phyloP scores from a whole-genome alignment of 2,888 invertebrate species.

The Cataglyphis albicans region DNA sequence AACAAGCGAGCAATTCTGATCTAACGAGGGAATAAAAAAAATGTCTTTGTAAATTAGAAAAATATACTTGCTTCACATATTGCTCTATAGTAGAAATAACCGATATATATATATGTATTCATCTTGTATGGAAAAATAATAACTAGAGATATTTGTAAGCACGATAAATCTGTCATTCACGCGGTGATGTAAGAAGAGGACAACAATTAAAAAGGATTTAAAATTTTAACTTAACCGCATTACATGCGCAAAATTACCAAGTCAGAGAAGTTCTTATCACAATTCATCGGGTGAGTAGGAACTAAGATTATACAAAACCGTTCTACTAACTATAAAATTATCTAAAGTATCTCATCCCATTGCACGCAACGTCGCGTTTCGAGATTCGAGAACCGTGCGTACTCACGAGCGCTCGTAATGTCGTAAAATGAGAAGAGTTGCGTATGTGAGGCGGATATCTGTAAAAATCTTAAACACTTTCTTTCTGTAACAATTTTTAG shows the following conservation, averaged over 20 bases:
- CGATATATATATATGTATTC: not conserved
- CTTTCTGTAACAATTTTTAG: not conserved
- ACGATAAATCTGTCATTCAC: constrained; percentile 1
- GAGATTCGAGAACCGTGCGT: constrained; percentile 6
- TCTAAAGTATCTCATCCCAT: constrained; percentile 31
- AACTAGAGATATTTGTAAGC: constrained; percentile 9
- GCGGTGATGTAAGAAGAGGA: not conserved
- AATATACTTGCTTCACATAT: constrained; percentile 24
- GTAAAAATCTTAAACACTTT: not conserved
- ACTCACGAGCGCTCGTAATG: not conserved
- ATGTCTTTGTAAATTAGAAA: constrained; percentile 38
- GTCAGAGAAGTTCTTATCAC: constrained; percentile 37
- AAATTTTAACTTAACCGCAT: constrained; percentile 15
- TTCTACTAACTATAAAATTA: constrained; percentile 34
- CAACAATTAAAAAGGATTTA: not conserved
- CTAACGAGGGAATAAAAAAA: constrained; percentile 35
- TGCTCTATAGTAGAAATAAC: constrained; percentile 12
- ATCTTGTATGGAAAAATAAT: constrained; percentile 12
- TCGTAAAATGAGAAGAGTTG: not conserved
- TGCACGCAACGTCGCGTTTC: constrained; percentile 16
- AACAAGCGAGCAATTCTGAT: constrained; percentile 3
- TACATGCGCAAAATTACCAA: constrained; percentile 14
- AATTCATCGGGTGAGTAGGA: constrained; percentile 45
- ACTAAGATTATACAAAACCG: constrained; percentile 46
- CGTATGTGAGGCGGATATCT: not conserved